phyloP scores from a whole-genome alignment of 2,113 vertebrate species.

The Tauraco erythrolophus region DNA sequence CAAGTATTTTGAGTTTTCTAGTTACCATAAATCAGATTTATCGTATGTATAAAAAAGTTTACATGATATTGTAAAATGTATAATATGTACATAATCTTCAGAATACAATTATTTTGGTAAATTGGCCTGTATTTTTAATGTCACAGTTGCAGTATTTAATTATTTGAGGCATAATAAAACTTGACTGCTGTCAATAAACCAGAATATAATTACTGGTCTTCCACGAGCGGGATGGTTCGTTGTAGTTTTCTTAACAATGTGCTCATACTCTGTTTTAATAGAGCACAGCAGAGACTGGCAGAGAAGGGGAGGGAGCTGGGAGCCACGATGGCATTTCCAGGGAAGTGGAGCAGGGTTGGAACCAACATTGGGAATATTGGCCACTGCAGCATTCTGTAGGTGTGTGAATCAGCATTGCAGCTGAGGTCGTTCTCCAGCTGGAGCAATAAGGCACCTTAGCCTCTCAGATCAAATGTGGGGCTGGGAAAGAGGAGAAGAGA shows the following conservation, averaged over 20 bases:
- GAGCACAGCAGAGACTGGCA: neutral
- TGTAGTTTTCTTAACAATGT: neutral
- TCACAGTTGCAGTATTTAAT: slow-evolving; percentile 79
- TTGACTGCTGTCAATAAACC: slow-evolving; percentile 77
- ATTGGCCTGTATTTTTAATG: slow-evolving; percentile 84
- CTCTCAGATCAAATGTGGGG: too few relatives aligned
- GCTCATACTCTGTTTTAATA: accelerated
- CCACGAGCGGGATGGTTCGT: neutral
- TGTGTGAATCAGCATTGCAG: accelerated
- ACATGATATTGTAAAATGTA: slow-evolving; percentile 84
- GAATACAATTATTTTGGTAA: slow-evolving; percentile 86
- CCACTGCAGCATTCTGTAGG: too few relatives aligned
- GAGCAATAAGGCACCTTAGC: neutral
- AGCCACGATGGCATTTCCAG: accelerated
- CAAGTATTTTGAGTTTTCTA: slow-evolving; percentile 62
- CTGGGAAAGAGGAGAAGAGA: neutral
- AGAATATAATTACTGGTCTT: slow-evolving; percentile 14
- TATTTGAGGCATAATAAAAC: slow-evolving; percentile 77
- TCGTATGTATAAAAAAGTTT: slow-evolving; percentile 76
- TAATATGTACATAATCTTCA: slow-evolving; percentile 87
- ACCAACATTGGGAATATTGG: accelerated
- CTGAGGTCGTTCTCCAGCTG: neutral
- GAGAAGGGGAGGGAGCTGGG: neutral
- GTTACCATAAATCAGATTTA: slow-evolving; percentile 72
- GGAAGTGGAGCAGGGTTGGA: neutral